Evolutionary conservation across 1,140 invertebrate genomes (phyloP).

Genomic region (Hycleus phaleratus): DNA sequence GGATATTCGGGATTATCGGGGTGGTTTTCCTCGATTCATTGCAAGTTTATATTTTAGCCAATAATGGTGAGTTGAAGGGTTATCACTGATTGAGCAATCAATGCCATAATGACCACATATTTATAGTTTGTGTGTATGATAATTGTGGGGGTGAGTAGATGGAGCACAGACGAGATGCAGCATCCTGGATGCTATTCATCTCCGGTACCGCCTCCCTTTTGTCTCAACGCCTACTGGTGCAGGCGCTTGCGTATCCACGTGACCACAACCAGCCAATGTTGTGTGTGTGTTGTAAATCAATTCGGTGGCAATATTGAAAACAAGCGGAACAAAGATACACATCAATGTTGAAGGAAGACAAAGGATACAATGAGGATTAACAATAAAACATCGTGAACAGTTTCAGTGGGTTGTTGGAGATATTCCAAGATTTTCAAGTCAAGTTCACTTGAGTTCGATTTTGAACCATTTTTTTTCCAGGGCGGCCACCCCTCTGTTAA

Average conservation of each 20-base stretch:
- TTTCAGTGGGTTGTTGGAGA: slow-evolving; percentile 19
- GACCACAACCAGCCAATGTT: slow-evolving; percentile 23
- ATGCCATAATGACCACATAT: no score
- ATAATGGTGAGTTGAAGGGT: no score
- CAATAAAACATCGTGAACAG: slow-evolving; percentile 7
- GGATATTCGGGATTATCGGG: no score
- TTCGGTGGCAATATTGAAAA: slow-evolving; percentile 21
- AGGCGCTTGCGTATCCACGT: slow-evolving; percentile 26
- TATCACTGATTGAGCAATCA: no score
- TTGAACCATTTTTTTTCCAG: neutral
- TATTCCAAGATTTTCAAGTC: slow-evolving; percentile 22
- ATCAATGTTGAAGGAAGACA: slow-evolving; percentile 11
- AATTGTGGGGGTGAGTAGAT: no score
- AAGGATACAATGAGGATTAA: slow-evolving; percentile 9
- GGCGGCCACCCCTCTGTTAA: slow-evolving; percentile 19
- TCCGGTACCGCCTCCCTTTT: slow-evolving; percentile 21
- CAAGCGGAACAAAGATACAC: slow-evolving; percentile 13
- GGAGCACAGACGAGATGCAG: neutral
- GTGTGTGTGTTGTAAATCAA: slow-evolving; percentile 27
- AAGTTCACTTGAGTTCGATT: slow-evolving; percentile 24
- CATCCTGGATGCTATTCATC: slow-evolving; percentile 15
- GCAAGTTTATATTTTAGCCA: no score
- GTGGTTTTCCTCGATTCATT: no score
- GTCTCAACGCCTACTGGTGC: slow-evolving; percentile 27
- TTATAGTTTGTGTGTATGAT: no score